A percentile compares a stretch with the other conserved stretches of the same genome.
Evolutionary conservation across 1,140 invertebrate genomes (phyloP).

Genomic region (Aphelinus atriplicis): DNA sequence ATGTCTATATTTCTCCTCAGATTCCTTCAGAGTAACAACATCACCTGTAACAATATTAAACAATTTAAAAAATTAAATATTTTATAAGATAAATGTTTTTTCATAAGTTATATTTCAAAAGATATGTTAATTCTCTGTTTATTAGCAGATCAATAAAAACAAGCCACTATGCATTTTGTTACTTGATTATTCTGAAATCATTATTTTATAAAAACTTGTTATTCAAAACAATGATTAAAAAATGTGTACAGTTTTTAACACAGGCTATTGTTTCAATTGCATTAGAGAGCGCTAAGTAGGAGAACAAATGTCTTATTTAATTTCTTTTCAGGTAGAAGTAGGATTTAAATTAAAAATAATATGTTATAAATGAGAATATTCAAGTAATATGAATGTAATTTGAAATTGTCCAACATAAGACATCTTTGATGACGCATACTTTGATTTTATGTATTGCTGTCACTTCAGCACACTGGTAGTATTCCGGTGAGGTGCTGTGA

Average conservation of each 20-base stretch:
- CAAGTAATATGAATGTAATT: constrained; percentile 21
- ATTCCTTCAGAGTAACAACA: constrained; percentile 78
- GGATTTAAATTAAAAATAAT: no score
- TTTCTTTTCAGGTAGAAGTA: no score
- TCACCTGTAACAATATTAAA: constrained; percentile 71
- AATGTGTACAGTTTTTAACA: neutral
- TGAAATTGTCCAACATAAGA: constrained; percentile 56
- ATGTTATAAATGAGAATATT: no score
- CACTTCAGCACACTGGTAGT: constrained; percentile 36
- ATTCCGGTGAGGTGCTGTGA: constrained; percentile 39
- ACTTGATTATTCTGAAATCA: neutral
- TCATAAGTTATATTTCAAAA: no score
- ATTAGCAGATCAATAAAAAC: no score
- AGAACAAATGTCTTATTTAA: no score
- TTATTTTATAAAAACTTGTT: constrained; percentile 1
- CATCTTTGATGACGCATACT: constrained; percentile 62
- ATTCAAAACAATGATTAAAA: constrained; percentile 4
- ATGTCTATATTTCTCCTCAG: constrained; percentile 83
- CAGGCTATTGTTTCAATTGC: no score
- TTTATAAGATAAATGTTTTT: no score
- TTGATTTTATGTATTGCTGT: constrained; percentile 47
- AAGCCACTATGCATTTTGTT: no score
- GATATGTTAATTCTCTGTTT: no score
- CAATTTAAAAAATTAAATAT: neutral
- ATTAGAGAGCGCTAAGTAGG: no score